Percentiles rank a stretch among this genome's conserved stretches.
Conservation (phyloP, 2,888 invertebrate genomes). For the Laothoe populi region DNA sequence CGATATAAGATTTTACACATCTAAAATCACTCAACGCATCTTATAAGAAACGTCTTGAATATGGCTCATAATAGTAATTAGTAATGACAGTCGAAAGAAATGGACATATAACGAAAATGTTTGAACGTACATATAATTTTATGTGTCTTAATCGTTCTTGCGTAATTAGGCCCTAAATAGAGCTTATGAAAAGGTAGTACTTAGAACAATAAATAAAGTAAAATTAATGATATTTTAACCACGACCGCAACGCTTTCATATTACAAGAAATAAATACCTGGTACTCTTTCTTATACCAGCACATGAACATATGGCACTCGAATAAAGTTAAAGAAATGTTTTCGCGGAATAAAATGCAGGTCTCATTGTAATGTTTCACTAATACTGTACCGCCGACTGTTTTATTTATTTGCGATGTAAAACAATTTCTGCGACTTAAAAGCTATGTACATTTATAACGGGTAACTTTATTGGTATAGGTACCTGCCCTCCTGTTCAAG, state of each 20-base stretch:
- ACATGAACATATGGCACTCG: conserved; percentile 4
- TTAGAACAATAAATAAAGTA: neutral
- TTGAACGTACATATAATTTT: too few species aligned
- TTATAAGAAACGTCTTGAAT: too few species aligned
- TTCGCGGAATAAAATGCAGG: conserved; percentile 22
- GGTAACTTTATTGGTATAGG: conserved; percentile 6
- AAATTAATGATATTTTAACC: too few species aligned
- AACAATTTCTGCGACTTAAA: conserved; percentile 21
- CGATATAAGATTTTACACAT: too few species aligned
- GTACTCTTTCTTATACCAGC: neutral
- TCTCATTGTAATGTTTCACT: conserved; percentile 24
- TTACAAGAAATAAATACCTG: conserved; percentile 1
- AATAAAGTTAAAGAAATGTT: conserved; percentile 15
- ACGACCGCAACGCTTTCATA: neutral
- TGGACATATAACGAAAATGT: too few species aligned
- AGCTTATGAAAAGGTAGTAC: too few species aligned
- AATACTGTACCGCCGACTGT: conserved; percentile 20
- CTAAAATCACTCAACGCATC: too few species aligned
- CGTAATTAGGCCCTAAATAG: too few species aligned
- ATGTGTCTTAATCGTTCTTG: too few species aligned
- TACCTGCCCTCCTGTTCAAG: neutral
- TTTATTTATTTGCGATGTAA: conserved; percentile 16
- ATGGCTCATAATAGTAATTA: too few species aligned
- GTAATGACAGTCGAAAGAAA: too few species aligned
- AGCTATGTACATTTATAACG: conserved; percentile 15